Conservation (phyloP, 2,888 invertebrate species). For the Spodoptera picta region DNA sequence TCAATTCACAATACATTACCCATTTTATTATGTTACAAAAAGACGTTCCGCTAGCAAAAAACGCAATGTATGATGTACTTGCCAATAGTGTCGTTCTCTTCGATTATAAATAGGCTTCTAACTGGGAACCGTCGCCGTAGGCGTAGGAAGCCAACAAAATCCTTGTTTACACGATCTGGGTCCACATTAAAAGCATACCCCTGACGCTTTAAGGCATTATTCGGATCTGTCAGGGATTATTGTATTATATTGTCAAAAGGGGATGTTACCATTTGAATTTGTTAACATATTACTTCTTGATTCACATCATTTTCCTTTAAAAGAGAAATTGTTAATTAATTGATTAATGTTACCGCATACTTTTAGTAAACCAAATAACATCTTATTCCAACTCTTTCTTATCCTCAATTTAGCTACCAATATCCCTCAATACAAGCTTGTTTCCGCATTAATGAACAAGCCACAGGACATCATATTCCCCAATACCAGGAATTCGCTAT, state of each 20-base stretch:
- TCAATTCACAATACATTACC: conserved; percentile 26
- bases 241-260: conserved; percentile 64
- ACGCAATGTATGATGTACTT: conserved; percentile 21
- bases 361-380: no score
- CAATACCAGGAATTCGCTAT: conserved; percentile 16
- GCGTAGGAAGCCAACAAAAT: conserved; percentile 78
- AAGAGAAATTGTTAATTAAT: no score
- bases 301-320: neutral
- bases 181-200: conserved; percentile 77
- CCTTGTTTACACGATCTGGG: conserved; percentile 82
- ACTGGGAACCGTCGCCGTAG: conserved; percentile 47
- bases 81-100: neutral
- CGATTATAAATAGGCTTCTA: conserved; percentile 16
- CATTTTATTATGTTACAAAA: neutral
- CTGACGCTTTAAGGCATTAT: conserved; percentile 77
- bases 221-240: conserved; percentile 72
- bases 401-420: no score
- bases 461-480: conserved; percentile 13
- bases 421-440: no score
- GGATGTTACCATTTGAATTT: conserved; percentile 46
- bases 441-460: neutral
- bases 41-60: neutral
- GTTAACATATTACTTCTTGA: conserved; percentile 13
- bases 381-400: no score
- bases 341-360: no score